phyloP scores from a whole-genome alignment of 2,797 vertebrate genomes.

The Enteromius argenteus region DNA sequence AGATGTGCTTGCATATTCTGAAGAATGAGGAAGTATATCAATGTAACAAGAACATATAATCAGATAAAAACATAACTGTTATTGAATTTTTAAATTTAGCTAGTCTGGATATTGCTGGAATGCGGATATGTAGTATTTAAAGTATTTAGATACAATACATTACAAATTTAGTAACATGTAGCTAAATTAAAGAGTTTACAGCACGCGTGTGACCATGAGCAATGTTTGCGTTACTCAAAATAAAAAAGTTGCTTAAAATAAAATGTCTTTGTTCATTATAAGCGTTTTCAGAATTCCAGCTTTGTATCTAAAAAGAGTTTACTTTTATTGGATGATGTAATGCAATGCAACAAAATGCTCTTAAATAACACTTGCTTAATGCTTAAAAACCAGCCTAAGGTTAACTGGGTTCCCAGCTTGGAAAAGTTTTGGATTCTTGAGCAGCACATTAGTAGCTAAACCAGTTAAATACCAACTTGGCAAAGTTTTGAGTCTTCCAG shows the following conservation, averaged over 20 bases:
- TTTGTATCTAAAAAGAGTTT: neutral
- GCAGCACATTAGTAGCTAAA: neutral
- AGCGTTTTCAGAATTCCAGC: neutral
- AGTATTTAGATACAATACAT: neutral
- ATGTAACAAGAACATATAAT: slow-evolving; percentile 12
- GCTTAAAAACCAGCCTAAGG: neutral
- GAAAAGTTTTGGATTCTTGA: neutral
- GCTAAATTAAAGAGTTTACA: neutral
- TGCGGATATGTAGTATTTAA: slow-evolving; percentile 27
- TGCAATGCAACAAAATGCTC: neutral
- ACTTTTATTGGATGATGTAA: neutral
- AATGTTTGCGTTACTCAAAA: neutral
- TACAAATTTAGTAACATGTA: slow-evolving; percentile 23
- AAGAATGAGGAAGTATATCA: slow-evolving; percentile 14
- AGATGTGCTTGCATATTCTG: slow-evolving; percentile 44
- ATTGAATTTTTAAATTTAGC: slow-evolving; percentile 18
- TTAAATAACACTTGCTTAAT: neutral
- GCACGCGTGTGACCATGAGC: slow-evolving; percentile 26
- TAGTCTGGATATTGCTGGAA: neutral
- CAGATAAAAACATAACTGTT: slow-evolving; percentile 11
- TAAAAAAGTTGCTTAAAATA: slow-evolving; percentile 8
- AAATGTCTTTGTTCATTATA: slow-evolving; percentile 1
- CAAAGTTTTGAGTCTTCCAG: neutral
- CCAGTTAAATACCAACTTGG: neutral
- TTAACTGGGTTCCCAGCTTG: neutral